These are phyloP conservation scores for Argopecten irradians DNA, from an alignment of 1,140 invertebrate genomes.

Conservation along the genomic window DNA sequence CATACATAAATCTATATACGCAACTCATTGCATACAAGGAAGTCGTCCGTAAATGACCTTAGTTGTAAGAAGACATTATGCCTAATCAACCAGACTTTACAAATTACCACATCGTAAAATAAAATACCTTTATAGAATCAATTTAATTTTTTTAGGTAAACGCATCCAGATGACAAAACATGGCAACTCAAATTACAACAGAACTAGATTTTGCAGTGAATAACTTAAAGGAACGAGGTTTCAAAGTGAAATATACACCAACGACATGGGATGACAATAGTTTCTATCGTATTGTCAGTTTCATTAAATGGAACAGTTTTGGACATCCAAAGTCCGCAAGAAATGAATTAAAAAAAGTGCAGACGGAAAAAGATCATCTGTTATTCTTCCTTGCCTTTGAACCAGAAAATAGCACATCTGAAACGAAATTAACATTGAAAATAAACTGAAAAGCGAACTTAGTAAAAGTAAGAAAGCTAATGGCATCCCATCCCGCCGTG, in stretches of 20 bases:
- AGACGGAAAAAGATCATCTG: neutral
- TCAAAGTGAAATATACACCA: neutral
- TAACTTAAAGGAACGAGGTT: neutral
- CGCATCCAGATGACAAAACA: neutral
- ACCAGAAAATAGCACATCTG: neutral
- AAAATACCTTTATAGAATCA: no score
- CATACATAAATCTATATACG: no score
- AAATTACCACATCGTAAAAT: no score
- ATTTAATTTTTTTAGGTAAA: no score
- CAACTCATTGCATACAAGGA: no score
- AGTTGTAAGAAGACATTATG: no score
- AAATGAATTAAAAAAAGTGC: neutral
- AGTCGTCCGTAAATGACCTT: no score
- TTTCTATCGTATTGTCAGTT: neutral
- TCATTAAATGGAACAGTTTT: neutral
- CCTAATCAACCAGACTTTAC: no score
- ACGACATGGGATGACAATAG: neutral
- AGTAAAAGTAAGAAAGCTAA: neutral
- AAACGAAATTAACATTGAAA: neutral
- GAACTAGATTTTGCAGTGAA: neutral
- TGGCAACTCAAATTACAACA: neutral
- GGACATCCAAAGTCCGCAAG: neutral
- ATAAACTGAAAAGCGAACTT: neutral
- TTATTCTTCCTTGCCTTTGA: neutral
- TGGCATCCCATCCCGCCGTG: neutral